Base-by-base conservation (phyloP, 2,888 invertebrate genomes). In the Clunio marinus region DNA sequence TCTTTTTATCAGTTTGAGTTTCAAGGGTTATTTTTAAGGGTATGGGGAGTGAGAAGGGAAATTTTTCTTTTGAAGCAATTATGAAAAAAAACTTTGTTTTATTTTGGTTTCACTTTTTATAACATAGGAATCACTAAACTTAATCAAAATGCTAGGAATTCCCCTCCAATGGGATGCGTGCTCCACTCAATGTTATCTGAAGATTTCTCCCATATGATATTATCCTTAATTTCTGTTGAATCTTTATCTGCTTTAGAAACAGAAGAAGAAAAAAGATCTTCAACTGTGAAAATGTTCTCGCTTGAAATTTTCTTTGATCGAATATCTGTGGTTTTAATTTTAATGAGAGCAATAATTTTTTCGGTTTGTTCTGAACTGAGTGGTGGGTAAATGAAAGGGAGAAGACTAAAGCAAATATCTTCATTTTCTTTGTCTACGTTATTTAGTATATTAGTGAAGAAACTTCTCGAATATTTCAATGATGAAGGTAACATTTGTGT, bases 401-500 rank as follows among this genome's bases (percentile, higher is more conserved):
- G 10, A 2, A 66, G 10, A n/a, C n/a, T 17, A 2, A 66, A 5
- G 22, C 35, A 66, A 15, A 66, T 27, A 1, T 22, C 20, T 1
- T 15, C 1, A 15, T 55, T 46, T n/a, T 35, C 46, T 17, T 55
- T 55, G n/a, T n/a, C 17, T 7, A 24, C 46, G 25, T 28, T 63
- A 20, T 55, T 17, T 1, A 66, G 22, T 7, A 66, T 13, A 1
- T 66, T 17, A 7, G 17, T 8, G 13, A 66, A 24, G 17, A 24
- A 55, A 4, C 55, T 35, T 15, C 8, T 28, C 1, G 66, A 66
- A 22, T 66, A 66, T 55, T 66, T 66, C 4, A 66, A 8, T 1
- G 28, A 32, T 8, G 45, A 5, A 13, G 55, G 55, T 3, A 66
- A 13, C 32, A 66, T n/a, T 35, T 66, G 66, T 28, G 51, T 66